A percentile compares a stretch with the other conserved stretches of the same genome.
Evolutionary conservation across 2,797 vertebrate species (phyloP).

Genomic region (Lepilemur septentrionalis): DNA sequence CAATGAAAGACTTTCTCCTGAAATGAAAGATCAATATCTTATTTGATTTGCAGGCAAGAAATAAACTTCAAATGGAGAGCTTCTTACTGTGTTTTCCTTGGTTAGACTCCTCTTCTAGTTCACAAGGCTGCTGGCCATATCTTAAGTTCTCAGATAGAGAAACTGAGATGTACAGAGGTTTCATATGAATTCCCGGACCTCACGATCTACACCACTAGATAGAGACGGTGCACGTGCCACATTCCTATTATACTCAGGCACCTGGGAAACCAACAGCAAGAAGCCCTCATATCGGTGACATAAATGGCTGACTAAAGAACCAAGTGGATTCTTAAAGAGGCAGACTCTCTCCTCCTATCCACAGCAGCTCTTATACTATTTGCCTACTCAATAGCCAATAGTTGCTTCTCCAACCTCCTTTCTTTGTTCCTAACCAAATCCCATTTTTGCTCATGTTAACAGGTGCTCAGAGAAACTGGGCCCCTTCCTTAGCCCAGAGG

Average conservation of each 20-base stretch:
- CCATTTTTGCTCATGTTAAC: background rate
- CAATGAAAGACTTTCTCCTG: constrained; percentile 49
- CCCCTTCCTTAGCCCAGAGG: background rate
- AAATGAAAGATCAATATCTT: constrained; percentile 62
- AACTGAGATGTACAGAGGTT: background rate
- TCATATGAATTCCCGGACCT: background rate
- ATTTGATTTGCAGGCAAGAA: constrained; percentile 60
- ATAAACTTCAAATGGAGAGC: constrained; percentile 51
- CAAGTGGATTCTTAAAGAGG: background rate
- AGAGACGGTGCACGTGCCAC: background rate
- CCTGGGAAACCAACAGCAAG: background rate
- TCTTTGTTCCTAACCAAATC: background rate
- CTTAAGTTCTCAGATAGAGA: background rate
- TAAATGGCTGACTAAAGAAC: background rate
- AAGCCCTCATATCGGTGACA: background rate
- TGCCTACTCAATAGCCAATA: background rate
- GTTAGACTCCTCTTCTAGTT: background rate
- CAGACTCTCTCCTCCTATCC: background rate
- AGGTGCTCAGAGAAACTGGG: background rate
- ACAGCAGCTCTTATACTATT: background rate
- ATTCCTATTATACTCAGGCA: background rate
- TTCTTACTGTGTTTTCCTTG: background rate
- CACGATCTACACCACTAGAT: background rate
- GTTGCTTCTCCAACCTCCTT: background rate
- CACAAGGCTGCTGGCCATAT: background rate